Conservation (phyloP, 35 echinoderm and acorn worm species). For the Anneissia japonica region DNA sequence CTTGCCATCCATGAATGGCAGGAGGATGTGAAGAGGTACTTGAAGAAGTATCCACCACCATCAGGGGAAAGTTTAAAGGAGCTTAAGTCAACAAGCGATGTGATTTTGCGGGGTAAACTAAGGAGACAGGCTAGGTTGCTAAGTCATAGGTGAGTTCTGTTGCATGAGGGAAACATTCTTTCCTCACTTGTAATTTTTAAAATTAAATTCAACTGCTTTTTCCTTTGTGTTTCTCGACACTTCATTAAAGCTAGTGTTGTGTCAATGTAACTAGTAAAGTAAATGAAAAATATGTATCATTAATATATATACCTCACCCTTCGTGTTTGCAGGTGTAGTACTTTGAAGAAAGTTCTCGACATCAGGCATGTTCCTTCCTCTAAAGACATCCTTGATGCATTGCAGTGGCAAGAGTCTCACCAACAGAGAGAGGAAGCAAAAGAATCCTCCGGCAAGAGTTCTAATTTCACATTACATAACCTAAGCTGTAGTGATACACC, state of each 20-base stretch:
- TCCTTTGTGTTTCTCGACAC: too few relatives aligned
- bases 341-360: constrained; percentile 12
- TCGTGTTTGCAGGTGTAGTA: constrained; percentile 13
- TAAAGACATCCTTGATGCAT: constrained; percentile 6
- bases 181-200: background rate
- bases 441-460: background rate
- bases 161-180: background rate
- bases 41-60: constrained; percentile 40
- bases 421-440: constrained; percentile 10
- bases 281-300: too few relatives aligned
- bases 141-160: constrained; percentile 51
- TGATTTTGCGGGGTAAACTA: constrained; percentile 44
- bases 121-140: constrained; percentile 62
- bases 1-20: constrained; percentile 53
- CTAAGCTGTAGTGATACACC: background rate
- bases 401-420: constrained; percentile 27
- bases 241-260: too few relatives aligned
- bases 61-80: constrained; percentile 53
- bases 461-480: background rate
- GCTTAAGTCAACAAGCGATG: constrained; percentile 43
- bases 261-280: too few relatives aligned
- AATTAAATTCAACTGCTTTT: too few relatives aligned
- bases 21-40: constrained; percentile 63
- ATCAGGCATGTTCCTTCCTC: background rate
- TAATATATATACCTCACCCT: background rate